Percentiles rank a stretch among this genome's conserved stretches.
These are phyloP conservation scores for Drosophila atripex DNA, from an alignment of 2,888 invertebrate genomes.

Conservation along the genomic window DNA sequence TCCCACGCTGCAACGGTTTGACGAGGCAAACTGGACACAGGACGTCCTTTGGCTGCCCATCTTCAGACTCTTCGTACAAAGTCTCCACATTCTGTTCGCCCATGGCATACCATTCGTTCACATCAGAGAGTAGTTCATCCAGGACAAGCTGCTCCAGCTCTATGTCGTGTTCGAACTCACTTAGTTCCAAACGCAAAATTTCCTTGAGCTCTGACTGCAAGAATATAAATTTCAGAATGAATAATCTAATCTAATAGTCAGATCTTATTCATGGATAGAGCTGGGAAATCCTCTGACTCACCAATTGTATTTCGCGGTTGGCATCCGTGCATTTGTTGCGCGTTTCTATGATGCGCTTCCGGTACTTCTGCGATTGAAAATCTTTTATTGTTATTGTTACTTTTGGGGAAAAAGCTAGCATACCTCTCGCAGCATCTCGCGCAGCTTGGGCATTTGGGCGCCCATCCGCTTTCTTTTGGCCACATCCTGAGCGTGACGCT, in stretches of 20 bases:
- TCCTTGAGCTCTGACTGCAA: constrained; percentile 59
- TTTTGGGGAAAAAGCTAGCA: neutral
- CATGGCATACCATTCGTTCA: constrained; percentile 79
- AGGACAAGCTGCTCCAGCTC: constrained; percentile 79
- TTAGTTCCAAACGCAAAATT: constrained; percentile 78
- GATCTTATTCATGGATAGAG: neutral
- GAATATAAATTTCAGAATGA: neutral
- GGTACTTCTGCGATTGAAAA: constrained; percentile 75
- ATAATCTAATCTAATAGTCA: neutral
- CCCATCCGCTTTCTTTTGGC: constrained; percentile 78
- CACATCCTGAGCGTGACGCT: constrained; percentile 71
- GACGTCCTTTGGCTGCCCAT: constrained; percentile 58
- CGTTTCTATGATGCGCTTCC: constrained; percentile 76
- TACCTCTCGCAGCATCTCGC: constrained; percentile 81
- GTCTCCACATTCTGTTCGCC: constrained; percentile 74
- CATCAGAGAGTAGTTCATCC: constrained; percentile 77
- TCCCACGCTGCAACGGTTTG: constrained; percentile 45
- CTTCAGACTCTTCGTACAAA: constrained; percentile 82
- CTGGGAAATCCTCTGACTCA: constrained; percentile 23
- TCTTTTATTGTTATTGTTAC: neutral
- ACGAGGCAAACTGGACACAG: constrained; percentile 85
- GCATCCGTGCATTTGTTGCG: constrained; percentile 65
- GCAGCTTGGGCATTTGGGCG: constrained; percentile 75
- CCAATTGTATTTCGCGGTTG: constrained; percentile 51
- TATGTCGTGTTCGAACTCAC: constrained; percentile 78